Evolutionary conservation across 1,140 invertebrate species (phyloP).

Genomic region (Aethina tumida): DNA sequence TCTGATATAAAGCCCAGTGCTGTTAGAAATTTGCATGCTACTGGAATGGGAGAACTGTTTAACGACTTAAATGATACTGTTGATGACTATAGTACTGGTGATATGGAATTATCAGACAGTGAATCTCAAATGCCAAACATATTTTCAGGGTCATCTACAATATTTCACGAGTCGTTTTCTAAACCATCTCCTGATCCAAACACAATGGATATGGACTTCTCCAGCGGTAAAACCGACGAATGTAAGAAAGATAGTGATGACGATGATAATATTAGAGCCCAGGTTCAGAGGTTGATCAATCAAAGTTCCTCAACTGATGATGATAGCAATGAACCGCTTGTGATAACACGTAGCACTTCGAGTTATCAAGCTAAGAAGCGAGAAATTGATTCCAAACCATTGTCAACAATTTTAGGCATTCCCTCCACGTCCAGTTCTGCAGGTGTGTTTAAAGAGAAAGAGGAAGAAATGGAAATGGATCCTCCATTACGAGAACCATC

Average conservation of each 20-base stretch:
- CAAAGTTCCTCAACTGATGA: conserved; percentile 36
- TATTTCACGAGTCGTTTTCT: conserved; percentile 40
- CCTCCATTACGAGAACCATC: conserved; percentile 1
- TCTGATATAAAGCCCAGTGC: conserved; percentile 9
- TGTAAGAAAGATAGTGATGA: conserved; percentile 43
- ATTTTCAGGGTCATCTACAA: conserved; percentile 45
- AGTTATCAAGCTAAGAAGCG: conserved; percentile 17
- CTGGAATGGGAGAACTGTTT: conserved; percentile 18
- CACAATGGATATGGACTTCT: conserved; percentile 34
- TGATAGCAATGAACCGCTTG: conserved; percentile 33
- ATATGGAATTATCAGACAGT: conserved; percentile 44
- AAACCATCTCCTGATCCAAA: conserved; percentile 30
- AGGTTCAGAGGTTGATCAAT: conserved; percentile 38
- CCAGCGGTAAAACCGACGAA: conserved; percentile 25
- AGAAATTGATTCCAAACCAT: conserved; percentile 11
- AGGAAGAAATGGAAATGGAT: conserved; percentile 1
- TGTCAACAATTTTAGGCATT: conserved; percentile 6
- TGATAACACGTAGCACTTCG: conserved; percentile 17
- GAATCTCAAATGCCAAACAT: conserved; percentile 45
- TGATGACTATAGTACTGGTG: conserved; percentile 42
- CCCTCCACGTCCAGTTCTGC: not conserved
- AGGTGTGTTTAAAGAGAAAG: conserved; percentile 6
- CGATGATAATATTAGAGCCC: conserved; percentile 43
- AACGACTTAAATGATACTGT: conserved; percentile 35
- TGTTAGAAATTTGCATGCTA: not conserved